These are phyloP conservation scores for Lordiphosa fenestrarum DNA, from an alignment of 2,888 invertebrate genomes.

Conservation along the genomic window DNA sequence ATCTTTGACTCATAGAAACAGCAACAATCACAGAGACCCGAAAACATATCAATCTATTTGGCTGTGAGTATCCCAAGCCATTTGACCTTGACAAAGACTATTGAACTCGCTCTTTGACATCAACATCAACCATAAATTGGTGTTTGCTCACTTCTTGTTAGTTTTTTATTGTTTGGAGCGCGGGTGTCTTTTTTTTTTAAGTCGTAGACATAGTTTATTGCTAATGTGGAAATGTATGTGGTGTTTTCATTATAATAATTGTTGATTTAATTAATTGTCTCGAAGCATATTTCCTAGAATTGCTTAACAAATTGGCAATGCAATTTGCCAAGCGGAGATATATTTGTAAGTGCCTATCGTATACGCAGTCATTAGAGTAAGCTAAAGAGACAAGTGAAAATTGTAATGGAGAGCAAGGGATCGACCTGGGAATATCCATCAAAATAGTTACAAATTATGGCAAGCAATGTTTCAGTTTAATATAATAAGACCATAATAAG, in stretches of 20 bases:
- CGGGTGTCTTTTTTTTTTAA: slow-evolving; percentile 13
- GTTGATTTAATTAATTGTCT: slow-evolving; percentile 7
- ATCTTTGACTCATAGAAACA: slow-evolving; percentile 38
- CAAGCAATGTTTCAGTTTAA: too few species aligned
- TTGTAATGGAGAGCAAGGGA: neutral
- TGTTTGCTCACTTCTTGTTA: slow-evolving; percentile 28
- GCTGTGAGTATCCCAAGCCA: slow-evolving; percentile 28
- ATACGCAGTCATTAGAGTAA: slow-evolving; percentile 27
- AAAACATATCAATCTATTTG: slow-evolving; percentile 48
- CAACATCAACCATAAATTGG: slow-evolving; percentile 12
- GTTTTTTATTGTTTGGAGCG: neutral
- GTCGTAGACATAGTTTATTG: neutral
- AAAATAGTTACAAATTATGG: too few species aligned
- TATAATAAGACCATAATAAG: too few species aligned
- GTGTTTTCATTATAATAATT: slow-evolving; percentile 30
- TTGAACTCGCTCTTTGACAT: slow-evolving; percentile 46
- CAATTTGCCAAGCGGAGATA: slow-evolving; percentile 17
- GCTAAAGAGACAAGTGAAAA: slow-evolving; percentile 13
- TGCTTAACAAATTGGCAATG: slow-evolving; percentile 27
- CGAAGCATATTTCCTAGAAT: slow-evolving; percentile 35
- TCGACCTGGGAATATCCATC: neutral
- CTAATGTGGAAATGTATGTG: slow-evolving; percentile 7
- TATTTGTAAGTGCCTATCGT: slow-evolving; percentile 1
- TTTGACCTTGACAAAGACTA: slow-evolving; percentile 49
- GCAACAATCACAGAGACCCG: slow-evolving; percentile 6